These are phyloP conservation scores for Xiphydria camelus DNA, from an alignment of 2,888 invertebrate genomes.

Conservation along the genomic window DNA sequence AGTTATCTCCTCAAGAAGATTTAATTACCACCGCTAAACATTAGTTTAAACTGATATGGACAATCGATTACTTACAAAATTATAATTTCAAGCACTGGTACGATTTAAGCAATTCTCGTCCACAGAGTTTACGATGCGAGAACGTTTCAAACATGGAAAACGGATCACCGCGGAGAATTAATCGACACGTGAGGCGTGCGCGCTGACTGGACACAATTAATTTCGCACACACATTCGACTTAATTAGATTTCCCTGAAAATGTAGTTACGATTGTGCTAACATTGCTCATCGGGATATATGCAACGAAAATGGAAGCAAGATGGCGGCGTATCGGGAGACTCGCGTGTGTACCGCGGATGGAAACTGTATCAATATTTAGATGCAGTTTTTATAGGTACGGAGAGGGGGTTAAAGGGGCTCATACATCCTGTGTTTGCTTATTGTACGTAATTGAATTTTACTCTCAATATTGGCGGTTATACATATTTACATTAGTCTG, in stretches of 20 bases:
- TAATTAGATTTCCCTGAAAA: slow-evolving; percentile 32
- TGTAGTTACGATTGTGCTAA: slow-evolving; percentile 31
- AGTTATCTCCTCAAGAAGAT: too few relatives aligned
- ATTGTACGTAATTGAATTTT: slow-evolving; percentile 45
- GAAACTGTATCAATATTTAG: slow-evolving; percentile 43
- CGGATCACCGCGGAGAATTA: too few relatives aligned
- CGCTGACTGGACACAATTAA: slow-evolving; percentile 16
- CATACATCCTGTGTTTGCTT: slow-evolving; percentile 42
- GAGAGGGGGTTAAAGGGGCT: slow-evolving; percentile 38
- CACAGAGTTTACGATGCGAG: too few relatives aligned
- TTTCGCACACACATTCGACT: slow-evolving; percentile 30
- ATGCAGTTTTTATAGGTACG: slow-evolving; percentile 39
- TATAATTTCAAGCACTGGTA: too few relatives aligned
- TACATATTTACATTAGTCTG: slow-evolving; percentile 4
- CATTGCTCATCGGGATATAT: slow-evolving; percentile 9
- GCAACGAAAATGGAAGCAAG: slow-evolving; percentile 32
- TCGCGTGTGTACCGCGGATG: slow-evolving; percentile 22
- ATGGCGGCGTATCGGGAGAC: slow-evolving; percentile 33
- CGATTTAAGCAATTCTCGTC: too few relatives aligned
- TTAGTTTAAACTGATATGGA: too few relatives aligned
- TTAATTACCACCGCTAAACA: too few relatives aligned
- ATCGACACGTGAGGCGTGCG: too few relatives aligned
- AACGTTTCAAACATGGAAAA: too few relatives aligned
- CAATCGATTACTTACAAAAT: too few relatives aligned
- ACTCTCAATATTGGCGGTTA: slow-evolving; percentile 10